Evolutionary conservation across 2,888 invertebrate genomes (phyloP), one percentile per base, ranked within the genome.

Genomic region (Pelosia muscerda): DNA sequence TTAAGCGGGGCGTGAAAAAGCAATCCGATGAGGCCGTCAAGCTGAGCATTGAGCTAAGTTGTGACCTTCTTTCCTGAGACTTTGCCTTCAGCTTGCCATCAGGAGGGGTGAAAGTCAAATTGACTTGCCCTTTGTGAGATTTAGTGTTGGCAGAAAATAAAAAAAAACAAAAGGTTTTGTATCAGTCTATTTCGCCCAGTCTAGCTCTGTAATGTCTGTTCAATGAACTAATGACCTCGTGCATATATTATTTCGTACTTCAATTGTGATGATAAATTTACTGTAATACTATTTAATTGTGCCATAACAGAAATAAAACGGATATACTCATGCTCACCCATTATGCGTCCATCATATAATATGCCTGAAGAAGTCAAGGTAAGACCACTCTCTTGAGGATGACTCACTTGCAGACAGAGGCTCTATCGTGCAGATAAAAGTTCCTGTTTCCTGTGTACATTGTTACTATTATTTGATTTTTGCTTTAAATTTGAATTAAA

Each of bases 311-410:
- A n/a, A 49, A 49, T 49, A n/a, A 49, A 49, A 49, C n/a, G 19
- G 9, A n/a, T 9, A 49, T 49, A n/a, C 49, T 49, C n/a, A 49
- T 49, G 49, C 8, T 8, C 49, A 49, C 42, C 19, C 49, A 49
- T n/a, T 19, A n/a, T 49, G n/a, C 4, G 42, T 19, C 42, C 19
- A 42, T 42, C 49, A 9, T 9, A n/a, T 49, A n/a, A 49, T n/a
- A 49, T 49, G 49, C 49, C n/a, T 49, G 49, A n/a, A 49, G 49
- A 49, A 49, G 49, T 49, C 49, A n/a, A 49, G 49, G 49, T n/a
- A n/a, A 49, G 19, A 49, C 49, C n/a, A n/a, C 49, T 49, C n/a
- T 49, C 42, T 9, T 49, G 9, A 6, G 2, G 8, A 49, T 49
- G 49, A 49, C n/a, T 49, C 49, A 49, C 49, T n/a, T 13, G 15